Base-by-base conservation (phyloP, 2,797 vertebrate genomes). In the Amazonetta brasiliensis region DNA sequence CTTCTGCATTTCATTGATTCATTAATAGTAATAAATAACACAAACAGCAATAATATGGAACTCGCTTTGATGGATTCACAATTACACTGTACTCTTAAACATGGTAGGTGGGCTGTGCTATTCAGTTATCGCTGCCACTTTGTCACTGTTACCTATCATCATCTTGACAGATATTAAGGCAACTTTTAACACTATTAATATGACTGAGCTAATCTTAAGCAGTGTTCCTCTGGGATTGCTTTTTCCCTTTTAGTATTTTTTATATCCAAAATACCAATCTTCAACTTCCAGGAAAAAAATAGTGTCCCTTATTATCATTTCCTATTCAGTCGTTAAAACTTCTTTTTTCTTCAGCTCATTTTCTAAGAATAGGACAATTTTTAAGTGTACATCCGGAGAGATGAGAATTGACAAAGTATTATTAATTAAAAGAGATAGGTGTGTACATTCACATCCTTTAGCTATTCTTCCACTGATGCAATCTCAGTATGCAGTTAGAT, bases 391-490 rank as follows among this genome's bases (percentile, higher is more conserved):
- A 81, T 88, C 46, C 80, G 26, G 26, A 80, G n/a, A 48, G 23
- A n/a, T 26, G 15, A 87, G 62, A 93, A 83, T 68, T 50, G 1
- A 78, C 8, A 7, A 87, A 74, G n/a, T 19, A 83, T 11, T 39
- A 77, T 35, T 67, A 85, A 43, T 82, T 90, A 82, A 87, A 55
- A 83, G 50, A 76, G 39, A 76, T 1, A 63, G 37, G 33, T 48
- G 33, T 55, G 35, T 35, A 48, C 44, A 58, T 75, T 82, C 76
- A 87, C n/a, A 72, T 63, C 56, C 44, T 87, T 84, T 80, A 94
- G 82, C 68, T 94, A 15, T 80, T 62, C 44, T 92, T 19, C 35
- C 63, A 92, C 76, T 95, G 73, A 93, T 75, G 89, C 84, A 92
- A 89, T 76, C 88, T 89, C 87, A 91, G 48, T n/a, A 62, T 80